These are phyloP conservation scores for Cottus gobio DNA, from an alignment of 2,113 vertebrate species.

Conservation along the genomic window DNA sequence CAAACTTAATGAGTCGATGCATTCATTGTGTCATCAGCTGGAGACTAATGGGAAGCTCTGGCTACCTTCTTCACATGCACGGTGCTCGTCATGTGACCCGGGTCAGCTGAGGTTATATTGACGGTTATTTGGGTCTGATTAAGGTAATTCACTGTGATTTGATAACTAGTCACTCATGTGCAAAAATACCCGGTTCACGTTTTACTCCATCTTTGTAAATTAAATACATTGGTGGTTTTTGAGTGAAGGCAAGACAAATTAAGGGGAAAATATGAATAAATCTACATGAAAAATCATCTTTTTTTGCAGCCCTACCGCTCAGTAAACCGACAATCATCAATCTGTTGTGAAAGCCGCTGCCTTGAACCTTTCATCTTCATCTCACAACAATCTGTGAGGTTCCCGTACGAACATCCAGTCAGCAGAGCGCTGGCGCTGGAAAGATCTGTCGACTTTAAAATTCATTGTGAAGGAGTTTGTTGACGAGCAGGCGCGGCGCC, in stretches of 20 bases:
- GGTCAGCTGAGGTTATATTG: background rate
- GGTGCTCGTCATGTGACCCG: background rate
- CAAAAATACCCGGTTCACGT: background rate
- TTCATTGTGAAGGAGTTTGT: slow-evolving; percentile 4
- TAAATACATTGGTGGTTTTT: background rate
- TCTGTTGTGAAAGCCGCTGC: background rate
- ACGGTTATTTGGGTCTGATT: no score
- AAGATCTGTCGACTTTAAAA: slow-evolving; percentile 12
- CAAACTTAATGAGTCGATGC: background rate
- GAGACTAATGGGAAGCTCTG: background rate
- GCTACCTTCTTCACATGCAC: background rate
- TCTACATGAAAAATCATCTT: background rate
- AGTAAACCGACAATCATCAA: background rate
- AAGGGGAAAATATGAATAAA: background rate
- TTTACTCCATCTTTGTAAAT: background rate
- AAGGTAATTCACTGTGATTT: background rate
- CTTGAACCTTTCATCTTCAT: background rate
- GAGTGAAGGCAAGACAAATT: background rate
- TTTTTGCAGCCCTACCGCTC: no score
- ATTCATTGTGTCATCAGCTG: background rate
- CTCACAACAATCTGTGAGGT: background rate
- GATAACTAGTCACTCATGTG: background rate
- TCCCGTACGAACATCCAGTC: background rate
- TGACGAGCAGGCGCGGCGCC: background rate
- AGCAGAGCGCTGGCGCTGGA: background rate